Conservation (phyloP, 2,113 vertebrate genomes). For the Barnardius zonarius region DNA sequence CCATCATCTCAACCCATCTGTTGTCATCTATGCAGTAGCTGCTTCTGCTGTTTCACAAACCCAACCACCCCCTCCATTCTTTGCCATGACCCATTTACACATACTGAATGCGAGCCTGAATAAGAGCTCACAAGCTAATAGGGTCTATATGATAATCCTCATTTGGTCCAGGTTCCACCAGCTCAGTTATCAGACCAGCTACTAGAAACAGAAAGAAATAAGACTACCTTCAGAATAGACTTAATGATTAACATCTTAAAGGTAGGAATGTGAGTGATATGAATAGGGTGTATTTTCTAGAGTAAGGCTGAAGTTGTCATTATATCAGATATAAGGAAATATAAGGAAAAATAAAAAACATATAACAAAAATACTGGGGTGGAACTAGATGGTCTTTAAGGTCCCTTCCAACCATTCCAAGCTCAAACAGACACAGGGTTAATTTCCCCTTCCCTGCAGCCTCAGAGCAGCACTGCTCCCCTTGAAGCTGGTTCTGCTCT, state of each 20-base stretch:
- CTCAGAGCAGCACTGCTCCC: not conserved
- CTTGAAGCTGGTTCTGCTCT: not conserved
- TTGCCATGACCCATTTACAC: not conserved
- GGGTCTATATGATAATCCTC: not conserved
- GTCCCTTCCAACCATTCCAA: not conserved
- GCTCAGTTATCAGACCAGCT: not conserved
- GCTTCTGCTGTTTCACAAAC: not conserved
- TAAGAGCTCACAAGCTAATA: not conserved
- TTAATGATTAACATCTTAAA: not conserved
- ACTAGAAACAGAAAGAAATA: not conserved
- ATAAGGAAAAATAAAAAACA: not conserved
- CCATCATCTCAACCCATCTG: not conserved
- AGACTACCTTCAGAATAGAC: not conserved
- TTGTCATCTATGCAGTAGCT: not conserved
- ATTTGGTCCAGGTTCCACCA: not conserved
- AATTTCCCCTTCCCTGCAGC: not conserved
- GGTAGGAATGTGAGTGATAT: not conserved
- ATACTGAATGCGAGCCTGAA: accelerated
- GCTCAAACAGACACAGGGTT: not conserved
- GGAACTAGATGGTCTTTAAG: not conserved
- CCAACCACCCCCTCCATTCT: not conserved
- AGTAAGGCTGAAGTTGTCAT: accelerated
- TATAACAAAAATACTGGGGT: not conserved
- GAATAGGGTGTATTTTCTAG: not conserved
- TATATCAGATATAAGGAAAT: not conserved